Evolutionary conservation across 2,797 vertebrate species (phyloP).

Genomic region (Semaprochilodus insignis): DNA sequence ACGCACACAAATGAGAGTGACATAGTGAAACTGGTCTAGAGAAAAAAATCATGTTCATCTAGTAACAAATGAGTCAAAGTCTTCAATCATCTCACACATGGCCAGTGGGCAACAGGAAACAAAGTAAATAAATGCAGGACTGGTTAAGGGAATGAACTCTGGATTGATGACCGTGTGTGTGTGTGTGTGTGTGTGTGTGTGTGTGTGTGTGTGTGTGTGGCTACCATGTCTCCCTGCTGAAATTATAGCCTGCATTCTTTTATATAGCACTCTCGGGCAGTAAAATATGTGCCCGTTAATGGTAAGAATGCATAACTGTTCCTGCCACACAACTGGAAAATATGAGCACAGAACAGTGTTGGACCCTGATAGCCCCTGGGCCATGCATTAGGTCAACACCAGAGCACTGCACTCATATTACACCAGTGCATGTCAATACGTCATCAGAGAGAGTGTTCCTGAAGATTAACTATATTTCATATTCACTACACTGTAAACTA

Average conservation of each 20-base stretch:
- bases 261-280: constrained; percentile 13
- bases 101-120: constrained; percentile 7
- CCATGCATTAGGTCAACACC: not conserved
- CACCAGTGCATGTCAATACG: not conserved
- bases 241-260: constrained; percentile 46
- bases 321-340: constrained; percentile 31
- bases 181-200: constrained; percentile 2
- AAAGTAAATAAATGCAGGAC: constrained; percentile 3
- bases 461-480: not conserved
- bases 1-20: constrained; percentile 9
- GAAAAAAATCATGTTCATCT: not conserved
- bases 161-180: constrained; percentile 22
- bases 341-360: not conserved
- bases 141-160: constrained; percentile 15
- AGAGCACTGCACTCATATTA: constrained; percentile 16
- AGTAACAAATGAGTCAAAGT: constrained; percentile 6
- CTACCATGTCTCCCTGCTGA: constrained; percentile 25
- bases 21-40: not conserved
- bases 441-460: not conserved
- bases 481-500: not conserved
- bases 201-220: not conserved
- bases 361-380: not conserved
- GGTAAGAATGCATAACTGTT: constrained; percentile 25
- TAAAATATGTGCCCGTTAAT: constrained; percentile 32
- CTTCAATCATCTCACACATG: constrained; percentile 18